A percentile compares a stretch with the other conserved stretches of the same genome.
phyloP scores from a whole-genome alignment of 2,797 vertebrate species.

The Pyrocephalus nanus region DNA sequence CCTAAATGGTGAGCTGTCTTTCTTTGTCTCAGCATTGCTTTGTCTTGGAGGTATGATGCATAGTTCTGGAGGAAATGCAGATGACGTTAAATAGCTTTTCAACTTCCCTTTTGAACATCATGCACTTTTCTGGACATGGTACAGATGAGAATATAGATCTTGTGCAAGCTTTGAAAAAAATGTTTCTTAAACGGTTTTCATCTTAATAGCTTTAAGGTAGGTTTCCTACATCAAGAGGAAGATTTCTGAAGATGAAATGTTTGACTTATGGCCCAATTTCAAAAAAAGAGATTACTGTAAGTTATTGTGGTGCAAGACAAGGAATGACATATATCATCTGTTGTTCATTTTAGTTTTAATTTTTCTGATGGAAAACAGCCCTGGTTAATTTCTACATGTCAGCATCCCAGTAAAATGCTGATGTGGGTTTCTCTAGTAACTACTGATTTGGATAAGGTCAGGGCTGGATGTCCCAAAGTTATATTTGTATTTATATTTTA shows the following conservation, averaged over 20 bases:
- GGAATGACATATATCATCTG: neutral
- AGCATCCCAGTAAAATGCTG: neutral
- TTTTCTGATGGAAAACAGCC: neutral
- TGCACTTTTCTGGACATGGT: neutral
- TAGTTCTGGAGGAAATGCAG: neutral
- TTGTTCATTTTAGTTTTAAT: slow-evolving; percentile 2
- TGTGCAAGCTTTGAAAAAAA: neutral
- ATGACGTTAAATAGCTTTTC: slow-evolving; percentile 7
- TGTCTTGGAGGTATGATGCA: neutral
- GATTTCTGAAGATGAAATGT: neutral
- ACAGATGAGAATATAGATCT: neutral
- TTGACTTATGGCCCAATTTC: neutral
- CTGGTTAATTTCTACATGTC: neutral
- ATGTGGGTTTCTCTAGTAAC: neutral
- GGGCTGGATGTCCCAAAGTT: neutral
- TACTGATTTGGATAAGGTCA: neutral
- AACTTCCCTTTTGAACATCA: neutral
- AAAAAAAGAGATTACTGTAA: neutral
- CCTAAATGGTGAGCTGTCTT: neutral
- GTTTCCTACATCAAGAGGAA: neutral
- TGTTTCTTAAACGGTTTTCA: neutral
- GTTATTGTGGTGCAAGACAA: neutral
- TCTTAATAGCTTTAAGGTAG: neutral
- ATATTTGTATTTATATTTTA: neutral
- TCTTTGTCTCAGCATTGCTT: neutral